phyloP scores from a whole-genome alignment of 2,113 vertebrate species.

The Madoqua kirkii region DNA sequence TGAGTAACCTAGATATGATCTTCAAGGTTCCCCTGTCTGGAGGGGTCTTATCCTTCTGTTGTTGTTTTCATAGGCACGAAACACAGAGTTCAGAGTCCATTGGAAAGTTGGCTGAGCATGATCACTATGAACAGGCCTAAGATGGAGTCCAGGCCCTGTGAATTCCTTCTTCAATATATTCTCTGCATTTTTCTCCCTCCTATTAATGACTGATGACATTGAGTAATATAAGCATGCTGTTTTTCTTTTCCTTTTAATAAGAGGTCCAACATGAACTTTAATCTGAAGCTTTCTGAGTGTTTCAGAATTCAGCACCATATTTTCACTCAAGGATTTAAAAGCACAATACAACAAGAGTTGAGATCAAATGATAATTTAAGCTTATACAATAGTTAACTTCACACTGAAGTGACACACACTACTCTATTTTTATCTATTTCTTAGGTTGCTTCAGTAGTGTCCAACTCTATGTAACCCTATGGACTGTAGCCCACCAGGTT shows the following conservation, averaged over 20 bases:
- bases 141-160: too few relatives aligned
- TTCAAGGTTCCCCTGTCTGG: too few relatives aligned
- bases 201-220: conserved; percentile 20
- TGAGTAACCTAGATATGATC: too few relatives aligned
- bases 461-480: neutral
- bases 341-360: neutral
- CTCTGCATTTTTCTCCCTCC: conserved; percentile 13
- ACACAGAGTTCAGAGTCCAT: too few relatives aligned
- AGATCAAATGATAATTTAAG: neutral
- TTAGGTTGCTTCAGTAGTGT: neutral
- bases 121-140: too few relatives aligned
- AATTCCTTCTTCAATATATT: neutral
- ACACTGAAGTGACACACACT: neutral
- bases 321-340: conserved; percentile 9
- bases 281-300: neutral
- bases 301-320: neutral
- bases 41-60: too few relatives aligned
- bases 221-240: neutral
- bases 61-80: too few relatives aligned
- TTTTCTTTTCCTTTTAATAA: conserved; percentile 17
- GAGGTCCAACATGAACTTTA: neutral
- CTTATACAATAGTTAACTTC: neutral
- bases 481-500: neutral
- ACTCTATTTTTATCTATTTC: neutral
- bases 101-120: too few relatives aligned